Percentiles rank a stretch among this genome's conserved stretches.
phyloP scores from a whole-genome alignment of 2,888 invertebrate species.

The Nineta flava region DNA sequence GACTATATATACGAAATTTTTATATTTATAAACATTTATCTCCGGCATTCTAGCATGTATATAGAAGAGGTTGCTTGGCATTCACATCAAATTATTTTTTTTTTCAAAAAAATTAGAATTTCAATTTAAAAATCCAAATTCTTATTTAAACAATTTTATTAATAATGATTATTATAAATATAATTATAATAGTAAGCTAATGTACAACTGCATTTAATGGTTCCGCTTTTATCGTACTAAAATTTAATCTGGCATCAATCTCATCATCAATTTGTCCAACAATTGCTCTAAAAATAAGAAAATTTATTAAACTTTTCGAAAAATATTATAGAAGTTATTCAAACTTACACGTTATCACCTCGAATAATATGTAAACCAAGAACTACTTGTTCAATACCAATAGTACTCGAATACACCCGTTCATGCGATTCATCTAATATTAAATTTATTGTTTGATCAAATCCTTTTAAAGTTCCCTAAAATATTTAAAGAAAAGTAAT shows the following conservation, averaged over 20 bases:
- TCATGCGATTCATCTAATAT: slow-evolving; percentile 97
- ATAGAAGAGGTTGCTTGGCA: no score
- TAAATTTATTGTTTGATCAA: slow-evolving; percentile 98
- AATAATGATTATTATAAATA: no score
- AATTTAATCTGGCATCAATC: slow-evolving; percentile 63
- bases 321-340: background rate
- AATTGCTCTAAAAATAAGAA: slow-evolving; percentile 41
- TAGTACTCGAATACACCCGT: slow-evolving; percentile 83
- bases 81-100: no score
- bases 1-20: no score
- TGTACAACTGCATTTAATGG: slow-evolving; percentile 69
- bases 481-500: slow-evolving; percentile 15
- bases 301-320: background rate
- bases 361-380: slow-evolving; percentile 94
- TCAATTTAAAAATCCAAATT: no score
- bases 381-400: slow-evolving; percentile 90
- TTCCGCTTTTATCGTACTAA: slow-evolving; percentile 67
- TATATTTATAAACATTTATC: no score
- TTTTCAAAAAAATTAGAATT: no score
- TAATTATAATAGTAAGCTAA: slow-evolving; percentile 23
- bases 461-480: slow-evolving; percentile 90
- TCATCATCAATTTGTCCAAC: slow-evolving; percentile 75
- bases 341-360: slow-evolving; percentile 86
- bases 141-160: no score
- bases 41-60: no score